Evolutionary conservation across 2,797 vertebrate genomes (phyloP), one percentile per base, ranked within the genome.

Genomic region (Chaenodraco wilsoni): DNA sequence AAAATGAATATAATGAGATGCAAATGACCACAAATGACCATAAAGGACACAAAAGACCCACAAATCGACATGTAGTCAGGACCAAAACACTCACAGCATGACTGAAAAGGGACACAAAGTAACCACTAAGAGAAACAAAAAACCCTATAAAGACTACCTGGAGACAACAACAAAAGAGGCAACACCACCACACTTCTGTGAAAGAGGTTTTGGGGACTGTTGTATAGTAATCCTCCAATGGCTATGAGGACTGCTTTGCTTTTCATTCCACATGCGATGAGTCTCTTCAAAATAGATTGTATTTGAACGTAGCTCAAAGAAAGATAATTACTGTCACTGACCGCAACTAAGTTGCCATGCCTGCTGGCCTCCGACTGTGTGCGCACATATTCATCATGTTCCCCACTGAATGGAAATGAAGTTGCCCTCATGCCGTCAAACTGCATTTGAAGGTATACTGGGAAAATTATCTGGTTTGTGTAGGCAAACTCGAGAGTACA

Each of bases 401-500:
- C 55, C 7, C n/a, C 10, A 61, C 72, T 60, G 85, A 78, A 87
- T 76, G 71, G 64, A 81, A 90, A 87, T 86, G 51, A 84, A 90
- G 76, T 75, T 82, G 76, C 69, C 54, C 54, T 54, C 45, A 13
- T 60, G 79, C 76, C 43, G 67, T 86, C 86, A 77, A 78, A 83
- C 69, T 44, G 76, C 72, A 27, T 70, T 41, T 65, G 83, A 91
- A 84, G 86, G 85, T 89, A 82, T 19, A 81, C 74, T 85, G 69
- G 60, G 80, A 89, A 94, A 94, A 96, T 94, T 71, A 94, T 90
- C 89, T 87, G 88, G 80, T 86, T 93, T 92, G 76, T 92, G 88
- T 91, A 91, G 88, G 87, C 87, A 91, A 90, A 84, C 43, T 87
- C 83, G 58, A 63, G 65, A 86, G 89, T 57, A 82, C 81, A 75